Conservation (phyloP, 2,888 invertebrate species). For the Conomelus anceps region DNA sequence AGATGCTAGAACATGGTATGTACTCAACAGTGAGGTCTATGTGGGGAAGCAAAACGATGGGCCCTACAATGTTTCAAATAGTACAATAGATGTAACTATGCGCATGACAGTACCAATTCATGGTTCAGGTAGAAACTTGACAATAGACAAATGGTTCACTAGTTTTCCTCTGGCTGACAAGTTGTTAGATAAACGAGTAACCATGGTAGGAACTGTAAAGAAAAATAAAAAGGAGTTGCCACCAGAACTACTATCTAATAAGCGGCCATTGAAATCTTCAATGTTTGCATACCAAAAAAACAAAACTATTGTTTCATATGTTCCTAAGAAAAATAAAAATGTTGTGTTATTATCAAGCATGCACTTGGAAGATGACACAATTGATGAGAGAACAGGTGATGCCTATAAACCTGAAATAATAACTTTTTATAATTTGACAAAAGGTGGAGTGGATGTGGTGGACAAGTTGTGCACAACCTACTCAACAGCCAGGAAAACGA, state of each 20-base stretch:
- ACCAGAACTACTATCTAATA: neutral
- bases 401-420: slow-evolving; percentile 16
- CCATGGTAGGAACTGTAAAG: slow-evolving; percentile 6
- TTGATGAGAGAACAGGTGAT: neutral
- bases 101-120: slow-evolving; percentile 7
- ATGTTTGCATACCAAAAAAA: slow-evolving; percentile 14
- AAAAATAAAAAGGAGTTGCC: slow-evolving; percentile 13
- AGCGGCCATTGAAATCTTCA: neutral
- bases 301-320: neutral
- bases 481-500: neutral
- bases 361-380: slow-evolving; percentile 6
- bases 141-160: slow-evolving; percentile 11
- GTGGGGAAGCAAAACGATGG: slow-evolving; percentile 1
- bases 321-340: neutral
- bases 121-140: slow-evolving; percentile 2
- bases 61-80: neutral
- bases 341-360: neutral
- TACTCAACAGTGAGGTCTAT: neutral
- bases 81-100: slow-evolving; percentile 5
- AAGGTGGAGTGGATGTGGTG: slow-evolving; percentile 15
- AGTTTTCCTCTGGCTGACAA: neutral
- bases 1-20: neutral
- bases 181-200: slow-evolving; percentile 9
- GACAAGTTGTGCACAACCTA: slow-evolving; percentile 8
- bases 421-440: slow-evolving; percentile 17